These are phyloP conservation scores for Torymus texanus DNA, from an alignment of 2,888 invertebrate genomes.

Conservation along the genomic window DNA sequence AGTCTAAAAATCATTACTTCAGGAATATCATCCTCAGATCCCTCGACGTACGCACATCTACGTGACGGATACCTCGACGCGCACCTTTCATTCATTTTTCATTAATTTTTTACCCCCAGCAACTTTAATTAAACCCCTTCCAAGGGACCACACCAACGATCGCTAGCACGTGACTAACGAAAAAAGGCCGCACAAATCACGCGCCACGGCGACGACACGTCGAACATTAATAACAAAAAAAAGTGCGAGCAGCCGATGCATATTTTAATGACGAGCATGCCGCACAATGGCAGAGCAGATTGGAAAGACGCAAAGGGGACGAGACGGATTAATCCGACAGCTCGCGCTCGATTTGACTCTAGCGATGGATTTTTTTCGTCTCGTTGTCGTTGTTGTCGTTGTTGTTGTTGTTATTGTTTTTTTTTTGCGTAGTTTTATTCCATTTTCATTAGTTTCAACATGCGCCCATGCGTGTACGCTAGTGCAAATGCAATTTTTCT, in stretches of 20 bases:
- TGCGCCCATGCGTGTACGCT: not conserved
- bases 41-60: too few species aligned
- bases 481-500: conserved; percentile 25
- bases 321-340: conserved; percentile 65
- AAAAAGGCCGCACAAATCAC: not conserved
- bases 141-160: too few species aligned
- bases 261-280: conserved; percentile 68
- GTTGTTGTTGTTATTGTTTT: too few species aligned
- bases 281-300: not conserved
- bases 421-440: not conserved
- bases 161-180: not conserved
- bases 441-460: conserved; percentile 15
- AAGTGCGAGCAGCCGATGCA: conserved; percentile 60
- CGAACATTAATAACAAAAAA: conserved; percentile 25
- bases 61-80: too few species aligned
- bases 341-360: too few species aligned
- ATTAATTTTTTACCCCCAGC: too few species aligned
- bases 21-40: too few species aligned
- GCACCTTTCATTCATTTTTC: too few species aligned
- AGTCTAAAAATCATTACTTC: too few species aligned
- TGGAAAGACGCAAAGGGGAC: conserved; percentile 58
- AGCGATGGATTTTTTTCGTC: too few species aligned
- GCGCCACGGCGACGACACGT: too few species aligned
- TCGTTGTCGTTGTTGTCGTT: not conserved
- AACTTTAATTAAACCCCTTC: too few species aligned